Evolutionary conservation across 1,140 invertebrate genomes (phyloP).

Genomic region (Ostrea edulis): DNA sequence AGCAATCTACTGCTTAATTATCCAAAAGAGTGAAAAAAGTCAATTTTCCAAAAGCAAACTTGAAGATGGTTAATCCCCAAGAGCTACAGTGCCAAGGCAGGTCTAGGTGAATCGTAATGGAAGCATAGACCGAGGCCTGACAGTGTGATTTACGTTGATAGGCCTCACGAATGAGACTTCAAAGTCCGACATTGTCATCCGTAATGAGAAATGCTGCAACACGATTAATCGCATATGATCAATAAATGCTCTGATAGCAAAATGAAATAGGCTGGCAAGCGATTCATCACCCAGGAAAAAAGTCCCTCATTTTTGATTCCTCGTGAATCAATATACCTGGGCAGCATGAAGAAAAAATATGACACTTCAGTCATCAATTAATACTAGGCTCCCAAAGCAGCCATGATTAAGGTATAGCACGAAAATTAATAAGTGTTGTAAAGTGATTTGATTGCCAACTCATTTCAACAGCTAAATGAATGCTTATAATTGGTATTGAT

Average conservation of each 20-base stretch:
- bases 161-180: constrained; percentile 48
- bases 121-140: not conserved
- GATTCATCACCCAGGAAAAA: constrained; percentile 41
- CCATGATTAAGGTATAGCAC: constrained; percentile 24
- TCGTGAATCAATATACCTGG: constrained; percentile 47
- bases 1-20: constrained; percentile 37
- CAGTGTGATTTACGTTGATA: constrained; percentile 42
- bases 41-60: constrained; percentile 34
- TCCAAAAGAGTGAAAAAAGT: constrained; percentile 29
- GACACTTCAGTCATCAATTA: constrained; percentile 39
- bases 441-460: constrained; percentile 38
- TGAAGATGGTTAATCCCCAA: constrained; percentile 34
- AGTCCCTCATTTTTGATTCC: constrained; percentile 16
- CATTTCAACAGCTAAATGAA: constrained; percentile 27
- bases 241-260: constrained; percentile 46
- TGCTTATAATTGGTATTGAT: constrained; percentile 37
- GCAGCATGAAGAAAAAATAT: constrained; percentile 30
- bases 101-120: constrained; percentile 16
- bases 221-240: constrained; percentile 55
- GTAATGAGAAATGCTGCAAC: constrained; percentile 54
- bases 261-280: constrained; percentile 44
- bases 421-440: constrained; percentile 40
- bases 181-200: constrained; percentile 55
- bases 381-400: not conserved
- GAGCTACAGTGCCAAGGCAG: not conserved